A percentile compares a stretch with the other conserved stretches of the same genome.
Conservation (phyloP, 2,113 vertebrate species). For the Cichladusa arquata region DNA sequence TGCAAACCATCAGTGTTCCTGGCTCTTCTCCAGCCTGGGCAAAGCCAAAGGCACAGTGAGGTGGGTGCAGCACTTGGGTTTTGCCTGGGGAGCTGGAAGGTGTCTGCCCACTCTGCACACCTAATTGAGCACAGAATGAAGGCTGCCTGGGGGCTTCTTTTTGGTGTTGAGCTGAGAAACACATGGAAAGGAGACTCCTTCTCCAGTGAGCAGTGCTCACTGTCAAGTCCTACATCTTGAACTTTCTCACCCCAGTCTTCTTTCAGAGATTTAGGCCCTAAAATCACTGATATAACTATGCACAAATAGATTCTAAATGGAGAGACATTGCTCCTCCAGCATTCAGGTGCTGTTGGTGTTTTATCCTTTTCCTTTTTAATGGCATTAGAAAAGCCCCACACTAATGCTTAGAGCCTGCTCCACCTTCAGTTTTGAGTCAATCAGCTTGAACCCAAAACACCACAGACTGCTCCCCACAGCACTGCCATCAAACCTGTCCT, state of each 20-base stretch:
- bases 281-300: not conserved
- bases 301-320: not conserved
- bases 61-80: not conserved
- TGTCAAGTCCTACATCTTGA: not conserved
- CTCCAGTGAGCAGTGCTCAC: not conserved
- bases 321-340: not conserved
- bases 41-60: not conserved
- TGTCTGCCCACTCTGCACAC: not conserved
- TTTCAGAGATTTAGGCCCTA: not conserved
- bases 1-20: not conserved
- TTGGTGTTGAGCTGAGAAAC: not conserved
- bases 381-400: not conserved
- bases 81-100: not conserved
- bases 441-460: not conserved
- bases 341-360: not conserved
- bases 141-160: not conserved
- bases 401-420: not conserved
- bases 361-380: not conserved
- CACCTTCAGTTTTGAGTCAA: not conserved
- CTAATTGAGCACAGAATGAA: not conserved
- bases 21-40: rapidly evolving
- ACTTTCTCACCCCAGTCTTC: not conserved
- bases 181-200: not conserved
- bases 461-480: not conserved
- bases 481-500: not conserved